These are phyloP conservation scores for Microctenopoma lineatum DNA, from an alignment of 2,797 vertebrate genomes.

Conservation along the genomic window DNA sequence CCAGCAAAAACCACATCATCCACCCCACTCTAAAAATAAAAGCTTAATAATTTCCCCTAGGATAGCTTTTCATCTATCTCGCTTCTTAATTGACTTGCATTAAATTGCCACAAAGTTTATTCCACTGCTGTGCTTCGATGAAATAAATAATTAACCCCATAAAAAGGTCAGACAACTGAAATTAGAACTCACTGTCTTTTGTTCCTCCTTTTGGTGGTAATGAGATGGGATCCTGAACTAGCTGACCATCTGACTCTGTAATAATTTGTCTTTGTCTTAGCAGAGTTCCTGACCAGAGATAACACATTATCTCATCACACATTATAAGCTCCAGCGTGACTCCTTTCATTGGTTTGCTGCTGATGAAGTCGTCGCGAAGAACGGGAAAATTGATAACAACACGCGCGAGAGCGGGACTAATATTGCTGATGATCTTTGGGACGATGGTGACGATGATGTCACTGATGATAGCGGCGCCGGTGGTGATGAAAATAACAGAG, in stretches of 20 bases:
- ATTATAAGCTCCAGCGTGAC: constrained; percentile 43
- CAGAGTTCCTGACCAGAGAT: constrained; percentile 50
- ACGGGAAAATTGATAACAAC: constrained; percentile 61
- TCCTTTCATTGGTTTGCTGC: constrained; percentile 50
- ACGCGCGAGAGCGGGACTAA: constrained; percentile 55
- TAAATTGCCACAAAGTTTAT: constrained; percentile 82
- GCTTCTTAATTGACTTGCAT: constrained; percentile 81
- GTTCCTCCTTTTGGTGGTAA: constrained; percentile 50
- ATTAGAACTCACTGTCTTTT: constrained; percentile 71
- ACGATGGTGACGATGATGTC: constrained; percentile 51
- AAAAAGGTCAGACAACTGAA: constrained; percentile 79
- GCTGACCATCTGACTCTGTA: constrained; percentile 57
- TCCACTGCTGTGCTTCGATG: constrained; percentile 70
- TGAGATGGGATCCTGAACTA: constrained; percentile 59
- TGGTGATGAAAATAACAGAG: constrained; percentile 48
- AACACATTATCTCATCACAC: constrained; percentile 66
- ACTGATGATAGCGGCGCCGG: constrained; percentile 26
- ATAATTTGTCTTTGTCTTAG: constrained; percentile 70
- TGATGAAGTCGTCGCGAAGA: constrained; percentile 49
- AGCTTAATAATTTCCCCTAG: constrained; percentile 82
- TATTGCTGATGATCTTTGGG: constrained; percentile 61
- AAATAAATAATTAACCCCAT: constrained; percentile 83
- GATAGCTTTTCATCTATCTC: constrained; percentile 79
- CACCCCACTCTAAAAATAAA: constrained; percentile 80
- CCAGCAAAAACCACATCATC: constrained; percentile 60